Conservation (phyloP, 2,113 vertebrate species). For the Sapayoa aenigma region DNA sequence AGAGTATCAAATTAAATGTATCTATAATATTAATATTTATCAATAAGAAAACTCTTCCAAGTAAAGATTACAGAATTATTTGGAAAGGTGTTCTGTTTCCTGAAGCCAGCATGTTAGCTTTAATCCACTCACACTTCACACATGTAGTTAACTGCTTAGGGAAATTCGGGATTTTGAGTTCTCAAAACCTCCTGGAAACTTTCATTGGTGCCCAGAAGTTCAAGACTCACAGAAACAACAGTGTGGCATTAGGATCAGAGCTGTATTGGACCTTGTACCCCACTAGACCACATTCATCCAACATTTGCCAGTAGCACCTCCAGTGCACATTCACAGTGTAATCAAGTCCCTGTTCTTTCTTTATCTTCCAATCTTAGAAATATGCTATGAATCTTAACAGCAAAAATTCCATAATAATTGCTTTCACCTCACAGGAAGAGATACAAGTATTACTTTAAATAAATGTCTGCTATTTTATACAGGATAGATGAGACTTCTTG, state of each 20-base stretch:
- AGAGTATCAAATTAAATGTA: background rate
- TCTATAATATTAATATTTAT: background rate
- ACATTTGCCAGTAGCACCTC: background rate
- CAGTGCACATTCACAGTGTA: background rate
- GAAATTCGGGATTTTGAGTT: background rate
- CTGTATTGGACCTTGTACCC: accelerated
- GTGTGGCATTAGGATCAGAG: background rate
- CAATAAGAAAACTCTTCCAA: background rate
- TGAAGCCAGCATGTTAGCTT: background rate
- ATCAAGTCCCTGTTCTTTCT: background rate
- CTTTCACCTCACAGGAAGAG: background rate
- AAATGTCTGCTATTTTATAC: background rate
- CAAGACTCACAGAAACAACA: background rate
- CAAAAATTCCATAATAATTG: background rate
- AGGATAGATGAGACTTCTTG: background rate
- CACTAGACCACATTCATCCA: background rate
- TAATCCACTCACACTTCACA: background rate
- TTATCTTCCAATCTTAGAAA: background rate
- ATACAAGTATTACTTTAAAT: background rate
- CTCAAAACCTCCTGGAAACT: background rate
- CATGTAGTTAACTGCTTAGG: background rate
- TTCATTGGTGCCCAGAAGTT: background rate
- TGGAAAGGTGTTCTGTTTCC: background rate
- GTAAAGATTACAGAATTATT: background rate
- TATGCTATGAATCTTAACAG: background rate